Evolutionary conservation across 2,113 vertebrate genomes (phyloP).

Genomic region (Propithecus coquereli): DNA sequence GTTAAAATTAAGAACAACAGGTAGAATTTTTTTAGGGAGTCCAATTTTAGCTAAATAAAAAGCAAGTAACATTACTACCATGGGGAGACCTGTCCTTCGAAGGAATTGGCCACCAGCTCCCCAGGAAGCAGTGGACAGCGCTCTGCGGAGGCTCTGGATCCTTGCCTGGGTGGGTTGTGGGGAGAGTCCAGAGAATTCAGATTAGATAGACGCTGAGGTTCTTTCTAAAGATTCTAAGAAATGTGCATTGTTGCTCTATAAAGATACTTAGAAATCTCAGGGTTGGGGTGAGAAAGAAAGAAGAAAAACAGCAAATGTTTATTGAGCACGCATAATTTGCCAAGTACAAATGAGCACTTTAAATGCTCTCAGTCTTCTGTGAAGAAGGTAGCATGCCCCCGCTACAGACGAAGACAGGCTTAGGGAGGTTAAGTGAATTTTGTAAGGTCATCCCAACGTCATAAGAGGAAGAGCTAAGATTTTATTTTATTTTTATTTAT

Average conservation of each 20-base stretch:
- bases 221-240: background rate
- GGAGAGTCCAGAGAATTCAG: background rate
- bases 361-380: background rate
- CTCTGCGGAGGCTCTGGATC: background rate
- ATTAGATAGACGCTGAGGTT: background rate
- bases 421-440: background rate
- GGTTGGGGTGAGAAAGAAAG: background rate
- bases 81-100: too few species aligned
- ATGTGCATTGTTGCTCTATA: background rate
- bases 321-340: background rate
- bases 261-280: background rate
- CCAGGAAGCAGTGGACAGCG: background rate
- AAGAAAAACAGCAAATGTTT: background rate
- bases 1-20: background rate
- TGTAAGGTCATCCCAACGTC: background rate
- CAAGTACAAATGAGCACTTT: background rate
- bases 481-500: background rate
- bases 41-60: background rate
- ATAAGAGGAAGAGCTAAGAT: background rate
- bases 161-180: background rate
- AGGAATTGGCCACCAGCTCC: background rate
- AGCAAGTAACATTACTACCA: background rate
- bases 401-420: background rate
- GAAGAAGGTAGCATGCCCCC: background rate
- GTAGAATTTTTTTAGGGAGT: background rate